Evolutionary conservation across 2,888 invertebrate genomes (phyloP).

Genomic region (Torymus texanus): DNA sequence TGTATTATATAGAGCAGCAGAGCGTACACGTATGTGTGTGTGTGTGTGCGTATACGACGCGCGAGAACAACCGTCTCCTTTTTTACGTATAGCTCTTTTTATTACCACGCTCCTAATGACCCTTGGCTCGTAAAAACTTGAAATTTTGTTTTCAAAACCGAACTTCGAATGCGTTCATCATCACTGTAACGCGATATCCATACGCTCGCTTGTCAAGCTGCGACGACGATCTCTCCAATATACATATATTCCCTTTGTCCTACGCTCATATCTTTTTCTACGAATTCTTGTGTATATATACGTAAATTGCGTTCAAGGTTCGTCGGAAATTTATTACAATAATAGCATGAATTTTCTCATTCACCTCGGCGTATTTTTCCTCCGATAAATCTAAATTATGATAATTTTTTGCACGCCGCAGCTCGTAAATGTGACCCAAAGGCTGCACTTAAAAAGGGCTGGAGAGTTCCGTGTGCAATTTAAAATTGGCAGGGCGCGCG

Average conservation of each 20-base stretch:
- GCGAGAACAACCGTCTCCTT: slow-evolving; percentile 44
- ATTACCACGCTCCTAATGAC: slow-evolving; percentile 55
- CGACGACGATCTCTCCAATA: slow-evolving; percentile 32
- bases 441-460: neutral
- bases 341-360: no score
- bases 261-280: slow-evolving; percentile 44
- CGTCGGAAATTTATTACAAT: no score
- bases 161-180: slow-evolving; percentile 49
- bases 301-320: no score
- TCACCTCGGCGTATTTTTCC: no score
- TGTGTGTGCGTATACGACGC: neutral
- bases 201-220: slow-evolving; percentile 27
- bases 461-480: slow-evolving; percentile 7
- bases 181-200: slow-evolving; percentile 61
- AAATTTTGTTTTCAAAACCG: slow-evolving; percentile 67
- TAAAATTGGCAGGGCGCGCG: slow-evolving; percentile 1
- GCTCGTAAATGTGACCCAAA: slow-evolving; percentile 2
- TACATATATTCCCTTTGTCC: slow-evolving; percentile 10
- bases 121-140: slow-evolving; percentile 59
- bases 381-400: no score
- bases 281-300: slow-evolving; percentile 6
- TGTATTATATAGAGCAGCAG: slow-evolving; percentile 10
- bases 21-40: no score
- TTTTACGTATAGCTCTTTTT: slow-evolving; percentile 45
- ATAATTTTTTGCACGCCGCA: no score